Evolutionary conservation across 2,113 vertebrate genomes (phyloP).

Genomic region (Nannospalax galili): DNA sequence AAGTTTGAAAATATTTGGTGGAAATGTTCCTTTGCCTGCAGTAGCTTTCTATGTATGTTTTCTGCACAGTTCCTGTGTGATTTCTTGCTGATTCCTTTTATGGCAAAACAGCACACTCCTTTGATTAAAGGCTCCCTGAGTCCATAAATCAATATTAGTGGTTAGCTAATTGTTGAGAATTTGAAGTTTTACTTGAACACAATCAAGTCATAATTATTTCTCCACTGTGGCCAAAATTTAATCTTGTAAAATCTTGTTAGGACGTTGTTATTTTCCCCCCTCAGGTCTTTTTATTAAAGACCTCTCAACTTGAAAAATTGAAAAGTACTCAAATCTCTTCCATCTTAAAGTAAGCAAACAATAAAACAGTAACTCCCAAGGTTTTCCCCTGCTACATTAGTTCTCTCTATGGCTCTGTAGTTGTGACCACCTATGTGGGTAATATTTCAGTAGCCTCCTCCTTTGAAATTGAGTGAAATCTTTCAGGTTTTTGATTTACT

Average conservation of each 20-base stretch:
- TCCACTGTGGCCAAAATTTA: conserved; percentile 60
- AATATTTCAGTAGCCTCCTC: not conserved
- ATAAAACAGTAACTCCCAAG: not conserved
- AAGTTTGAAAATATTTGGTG: conserved; percentile 26
- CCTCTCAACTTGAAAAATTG: conserved; percentile 33
- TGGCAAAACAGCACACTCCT: not conserved
- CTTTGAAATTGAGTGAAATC: not conserved
- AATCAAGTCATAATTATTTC: conserved; percentile 60
- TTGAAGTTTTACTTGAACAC: conserved; percentile 77
- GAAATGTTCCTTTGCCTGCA: conserved; percentile 46
- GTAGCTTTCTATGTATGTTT: conserved; percentile 30
- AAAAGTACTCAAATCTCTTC: conserved; percentile 37
- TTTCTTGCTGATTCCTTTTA: conserved; percentile 57
- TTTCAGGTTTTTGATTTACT: not conserved
- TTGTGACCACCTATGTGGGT: not conserved
- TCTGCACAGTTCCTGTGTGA: conserved; percentile 1
- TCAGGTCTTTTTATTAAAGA: not conserved
- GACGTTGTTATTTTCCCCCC: not conserved
- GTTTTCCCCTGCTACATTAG: not conserved
- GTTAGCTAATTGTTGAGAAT: conserved; percentile 67
- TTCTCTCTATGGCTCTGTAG: not conserved
- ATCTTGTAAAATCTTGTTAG: conserved; percentile 59
- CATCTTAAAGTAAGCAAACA: conserved; percentile 25
- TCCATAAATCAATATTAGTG: conserved; percentile 69
- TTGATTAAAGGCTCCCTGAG: conserved; percentile 43